Base-by-base conservation (phyloP, 2,888 invertebrate species). In the Polietes domitor region DNA sequence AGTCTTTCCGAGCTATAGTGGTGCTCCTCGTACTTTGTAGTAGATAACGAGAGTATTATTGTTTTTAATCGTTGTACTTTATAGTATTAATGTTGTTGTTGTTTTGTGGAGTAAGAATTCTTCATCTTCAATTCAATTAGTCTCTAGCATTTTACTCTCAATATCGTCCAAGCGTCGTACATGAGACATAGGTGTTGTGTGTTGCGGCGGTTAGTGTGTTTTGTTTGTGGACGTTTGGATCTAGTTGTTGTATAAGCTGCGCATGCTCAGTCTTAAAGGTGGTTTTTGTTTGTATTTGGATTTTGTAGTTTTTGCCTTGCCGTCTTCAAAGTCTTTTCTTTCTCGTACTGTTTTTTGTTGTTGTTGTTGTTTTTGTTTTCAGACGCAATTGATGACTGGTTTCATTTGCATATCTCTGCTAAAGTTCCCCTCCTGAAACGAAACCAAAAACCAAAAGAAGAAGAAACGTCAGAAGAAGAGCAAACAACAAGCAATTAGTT, bases 161-260 rank as follows among this genome's bases (percentile, higher is more conserved):
- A 63, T 58, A 12, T 53, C 37, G 47, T 32, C 10, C 26, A 65
- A 68, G 75, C 32, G n/a, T 17, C 0, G 24, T 61, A 41, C n/a
- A n/a, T n/a, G n/a, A n/a, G n/a, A n/a, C n/a, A n/a, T n/a, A n/a
- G n/a, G n/a, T n/a, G n/a, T 74, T 70, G 15, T 21, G 21, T 41
- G 19, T 26, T 7, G 12, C 70, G 5, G 37, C 26, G n/a, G 15
- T n/a, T 82, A 61, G 63, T 77, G 61, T 53, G 41, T 41, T 63
- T 71, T 32, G 65, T 70, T 53, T 70, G 26, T 73, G 41, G 6
- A 12, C 41, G 28, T 17, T 3, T 3, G 41, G 43, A 32, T 61
- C 26, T 61, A 43, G 28, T 74, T 78, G 43, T 74, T 78, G 43
- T 24, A 73, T 37, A 50, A 73, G 80, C 50, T 83, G 80, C 77